A percentile compares a stretch with the other conserved stretches of the same genome.
phyloP scores from a whole-genome alignment of 2,888 invertebrate genomes.

The Brenthis daphne region DNA sequence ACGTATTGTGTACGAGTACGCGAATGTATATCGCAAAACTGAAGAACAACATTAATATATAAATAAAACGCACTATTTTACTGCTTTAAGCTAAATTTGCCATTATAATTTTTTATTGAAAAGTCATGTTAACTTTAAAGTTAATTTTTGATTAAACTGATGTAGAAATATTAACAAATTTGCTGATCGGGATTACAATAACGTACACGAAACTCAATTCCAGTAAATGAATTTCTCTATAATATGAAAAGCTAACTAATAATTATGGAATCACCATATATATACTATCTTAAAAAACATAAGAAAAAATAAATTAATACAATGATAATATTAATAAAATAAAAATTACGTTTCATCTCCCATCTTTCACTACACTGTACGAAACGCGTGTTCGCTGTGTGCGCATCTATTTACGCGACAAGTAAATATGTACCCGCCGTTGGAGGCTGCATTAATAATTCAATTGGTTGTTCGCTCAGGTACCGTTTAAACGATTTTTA shows the following conservation, averaged over 20 bases:
- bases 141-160: no score
- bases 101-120: no score
- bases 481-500: slow-evolving; percentile 81
- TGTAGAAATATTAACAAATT: no score
- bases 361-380: slow-evolving; percentile 51
- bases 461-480: slow-evolving; percentile 77
- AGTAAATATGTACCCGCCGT: slow-evolving; percentile 81
- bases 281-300: no score
- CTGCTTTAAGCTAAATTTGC: no score
- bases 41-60: slow-evolving; percentile 40
- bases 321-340: background rate
- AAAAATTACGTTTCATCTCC: slow-evolving; percentile 14
- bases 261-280: no score
- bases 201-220: no score
- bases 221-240: no score
- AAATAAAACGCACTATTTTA: no score
- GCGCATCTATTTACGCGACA: slow-evolving; percentile 82
- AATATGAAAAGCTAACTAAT: no score
- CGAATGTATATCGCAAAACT: slow-evolving; percentile 54
- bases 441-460: slow-evolving; percentile 82
- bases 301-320: background rate
- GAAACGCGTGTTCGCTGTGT: slow-evolving; percentile 80
- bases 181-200: no score
- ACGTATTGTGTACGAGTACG: slow-evolving; percentile 77
- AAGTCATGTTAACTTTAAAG: no score